Conservation (phyloP, 2,113 vertebrate genomes). For the Marcusenius ussheri region DNA sequence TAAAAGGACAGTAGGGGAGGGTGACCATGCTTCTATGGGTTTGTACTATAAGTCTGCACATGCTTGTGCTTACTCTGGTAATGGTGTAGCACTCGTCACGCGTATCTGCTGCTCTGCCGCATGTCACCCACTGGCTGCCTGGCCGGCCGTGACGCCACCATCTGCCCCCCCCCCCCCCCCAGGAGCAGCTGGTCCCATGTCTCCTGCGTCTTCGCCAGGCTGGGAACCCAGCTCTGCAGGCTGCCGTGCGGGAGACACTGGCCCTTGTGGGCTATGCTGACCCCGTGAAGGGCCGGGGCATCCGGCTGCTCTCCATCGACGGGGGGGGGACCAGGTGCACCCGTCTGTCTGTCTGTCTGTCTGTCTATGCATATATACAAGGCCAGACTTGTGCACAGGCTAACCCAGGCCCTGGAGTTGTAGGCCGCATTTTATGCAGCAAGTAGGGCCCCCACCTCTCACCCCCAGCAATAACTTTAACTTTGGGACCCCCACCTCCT, state of each 20-base stretch:
- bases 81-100: neutral
- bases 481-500: neutral
- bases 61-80: neutral
- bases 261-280: conserved; percentile 82
- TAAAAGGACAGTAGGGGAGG: neutral
- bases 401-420: neutral
- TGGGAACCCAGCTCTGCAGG: conserved; percentile 75
- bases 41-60: neutral
- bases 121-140: neutral
- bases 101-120: neutral
- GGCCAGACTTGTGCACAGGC: neutral
- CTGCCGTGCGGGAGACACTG: conserved; percentile 81
- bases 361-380: neutral
- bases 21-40: neutral
- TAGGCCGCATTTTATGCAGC: neutral
- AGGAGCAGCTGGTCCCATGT: conserved; percentile 79
- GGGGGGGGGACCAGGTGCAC: conserved; percentile 89
- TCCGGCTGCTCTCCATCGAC: conserved; percentile 84
- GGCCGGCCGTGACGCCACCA: neutral
- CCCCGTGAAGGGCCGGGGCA: conserved; percentile 83
- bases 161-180: conserved; percentile 14
- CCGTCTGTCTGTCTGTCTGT: neutral
- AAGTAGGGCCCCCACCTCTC: neutral
- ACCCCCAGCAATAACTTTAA: neutral
- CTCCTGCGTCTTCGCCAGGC: conserved; percentile 75